phyloP scores from a whole-genome alignment of 1,140 invertebrate species.

The Drosophila orosa region DNA sequence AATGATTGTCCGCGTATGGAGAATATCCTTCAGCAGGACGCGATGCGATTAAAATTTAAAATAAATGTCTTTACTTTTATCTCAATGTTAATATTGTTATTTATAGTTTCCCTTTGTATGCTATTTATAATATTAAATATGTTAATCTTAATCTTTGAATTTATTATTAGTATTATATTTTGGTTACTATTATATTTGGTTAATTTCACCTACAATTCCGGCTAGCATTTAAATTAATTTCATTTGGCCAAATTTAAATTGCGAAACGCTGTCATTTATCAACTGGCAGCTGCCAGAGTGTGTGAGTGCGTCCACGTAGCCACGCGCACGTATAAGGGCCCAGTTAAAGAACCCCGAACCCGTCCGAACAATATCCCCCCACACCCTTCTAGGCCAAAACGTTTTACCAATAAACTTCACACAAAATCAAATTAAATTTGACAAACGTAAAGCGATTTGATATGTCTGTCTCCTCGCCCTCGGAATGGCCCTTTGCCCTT shows the following conservation, averaged over 20 bases:
- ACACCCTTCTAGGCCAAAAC: constrained; percentile 54
- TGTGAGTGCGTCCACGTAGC: constrained; percentile 22
- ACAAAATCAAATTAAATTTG: constrained; percentile 83
- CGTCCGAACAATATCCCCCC: not conserved
- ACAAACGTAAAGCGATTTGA: constrained; percentile 81
- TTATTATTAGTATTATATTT: not conserved
- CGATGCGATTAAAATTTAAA: not conserved
- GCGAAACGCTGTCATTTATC: constrained; percentile 50
- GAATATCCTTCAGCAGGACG: too few relatives aligned
- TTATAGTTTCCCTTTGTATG: not conserved
- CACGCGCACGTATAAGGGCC: constrained; percentile 52
- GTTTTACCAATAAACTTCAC: constrained; percentile 82
- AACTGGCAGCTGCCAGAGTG: constrained; percentile 17
- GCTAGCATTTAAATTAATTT: constrained; percentile 57
- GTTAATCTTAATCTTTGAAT: not conserved
- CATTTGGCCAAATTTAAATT: constrained; percentile 57
- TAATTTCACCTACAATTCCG: constrained; percentile 10
- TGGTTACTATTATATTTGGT: constrained; percentile 7
- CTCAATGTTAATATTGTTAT: not conserved
- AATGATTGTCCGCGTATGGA: not conserved
- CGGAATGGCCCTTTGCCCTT: not conserved
- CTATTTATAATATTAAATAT: not conserved
- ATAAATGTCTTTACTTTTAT: too few relatives aligned
- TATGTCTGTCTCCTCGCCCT: constrained; percentile 57
- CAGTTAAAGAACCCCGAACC: constrained; percentile 9